A percentile compares a stretch with the other conserved stretches of the same genome.
phyloP scores from a whole-genome alignment of 2,797 vertebrate genomes.

The Mergus octosetaceus region DNA sequence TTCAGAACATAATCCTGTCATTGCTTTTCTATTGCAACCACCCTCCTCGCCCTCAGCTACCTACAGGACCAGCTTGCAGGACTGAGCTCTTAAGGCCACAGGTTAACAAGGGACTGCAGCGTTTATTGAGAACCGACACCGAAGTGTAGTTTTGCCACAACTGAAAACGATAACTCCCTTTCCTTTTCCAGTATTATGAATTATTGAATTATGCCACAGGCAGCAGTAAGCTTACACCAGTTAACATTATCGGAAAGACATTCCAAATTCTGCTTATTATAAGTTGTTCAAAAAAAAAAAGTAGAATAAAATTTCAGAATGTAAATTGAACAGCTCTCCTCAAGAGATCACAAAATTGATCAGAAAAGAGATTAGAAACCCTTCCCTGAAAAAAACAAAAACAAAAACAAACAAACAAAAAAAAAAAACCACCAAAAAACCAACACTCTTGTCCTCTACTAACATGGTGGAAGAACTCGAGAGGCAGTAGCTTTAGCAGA shows the following conservation, averaged over 20 bases:
- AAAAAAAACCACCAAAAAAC: too few species aligned
- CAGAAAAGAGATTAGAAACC: neutral
- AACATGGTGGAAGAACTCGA: neutral
- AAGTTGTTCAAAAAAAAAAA: neutral
- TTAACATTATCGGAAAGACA: neutral
- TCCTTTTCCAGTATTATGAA: neutral
- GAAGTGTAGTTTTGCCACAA: neutral
- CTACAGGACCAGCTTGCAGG: neutral
- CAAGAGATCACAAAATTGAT: neutral
- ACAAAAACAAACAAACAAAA: too few species aligned
- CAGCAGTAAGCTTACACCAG: neutral
- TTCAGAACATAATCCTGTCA: neutral
- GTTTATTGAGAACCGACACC: neutral
- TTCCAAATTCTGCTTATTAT: neutral
- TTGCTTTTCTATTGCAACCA: neutral
- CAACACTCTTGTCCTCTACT: neutral
- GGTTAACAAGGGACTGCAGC: fast-evolving
- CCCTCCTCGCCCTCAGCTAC: neutral
- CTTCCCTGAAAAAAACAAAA: neutral
- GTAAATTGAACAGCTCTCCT: neutral
- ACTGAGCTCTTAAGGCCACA: neutral
- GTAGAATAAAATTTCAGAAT: neutral
- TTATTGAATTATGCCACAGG: neutral
- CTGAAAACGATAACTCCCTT: neutral
- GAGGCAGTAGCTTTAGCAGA: neutral